phyloP scores from a whole-genome alignment of 1,140 invertebrate species.

The Gryllus bimaculatus region DNA sequence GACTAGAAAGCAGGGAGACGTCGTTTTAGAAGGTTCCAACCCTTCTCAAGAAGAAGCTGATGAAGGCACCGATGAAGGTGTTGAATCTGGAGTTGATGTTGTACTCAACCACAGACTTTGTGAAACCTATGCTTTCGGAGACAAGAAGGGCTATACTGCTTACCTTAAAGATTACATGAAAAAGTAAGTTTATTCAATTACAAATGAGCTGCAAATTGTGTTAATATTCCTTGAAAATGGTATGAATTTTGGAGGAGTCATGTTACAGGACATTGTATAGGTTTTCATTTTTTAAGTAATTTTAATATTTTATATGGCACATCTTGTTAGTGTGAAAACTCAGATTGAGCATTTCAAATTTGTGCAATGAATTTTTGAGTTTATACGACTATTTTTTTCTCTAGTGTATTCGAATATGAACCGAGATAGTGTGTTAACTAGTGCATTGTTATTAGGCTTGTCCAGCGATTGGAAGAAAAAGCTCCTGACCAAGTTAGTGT shows the following conservation, averaged over 20 bases:
- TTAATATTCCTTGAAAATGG: not conserved
- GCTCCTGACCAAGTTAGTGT: conserved; percentile 73
- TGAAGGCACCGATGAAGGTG: conserved; percentile 66
- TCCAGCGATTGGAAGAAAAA: conserved; percentile 70
- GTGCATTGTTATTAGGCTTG: conserved; percentile 47
- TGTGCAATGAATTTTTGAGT: conserved; percentile 18
- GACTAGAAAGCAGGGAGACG: conserved; percentile 63
- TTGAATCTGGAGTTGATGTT: conserved; percentile 80
- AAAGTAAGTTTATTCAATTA: conserved; percentile 48
- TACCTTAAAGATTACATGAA: conserved; percentile 98
- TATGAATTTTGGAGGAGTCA: not conserved
- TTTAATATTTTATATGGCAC: not conserved
- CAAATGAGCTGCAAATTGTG: too few relatives aligned
- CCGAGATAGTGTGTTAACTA: too few relatives aligned
- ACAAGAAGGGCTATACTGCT: conserved; percentile 82
- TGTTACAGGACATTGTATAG: not conserved
- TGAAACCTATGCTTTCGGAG: conserved; percentile 76
- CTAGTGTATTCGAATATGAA: not conserved
- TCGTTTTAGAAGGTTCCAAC: conserved; percentile 77
- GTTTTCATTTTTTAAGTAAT: not conserved
- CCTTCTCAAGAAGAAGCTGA: conserved; percentile 85
- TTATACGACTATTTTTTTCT: conserved; percentile 26
- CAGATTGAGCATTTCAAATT: conserved; percentile 30
- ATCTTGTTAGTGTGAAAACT: not conserved
- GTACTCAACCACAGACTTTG: conserved; percentile 83